phyloP scores from a whole-genome alignment of 2,113 vertebrate species.

The Machaerirhynchus nigripectus region DNA sequence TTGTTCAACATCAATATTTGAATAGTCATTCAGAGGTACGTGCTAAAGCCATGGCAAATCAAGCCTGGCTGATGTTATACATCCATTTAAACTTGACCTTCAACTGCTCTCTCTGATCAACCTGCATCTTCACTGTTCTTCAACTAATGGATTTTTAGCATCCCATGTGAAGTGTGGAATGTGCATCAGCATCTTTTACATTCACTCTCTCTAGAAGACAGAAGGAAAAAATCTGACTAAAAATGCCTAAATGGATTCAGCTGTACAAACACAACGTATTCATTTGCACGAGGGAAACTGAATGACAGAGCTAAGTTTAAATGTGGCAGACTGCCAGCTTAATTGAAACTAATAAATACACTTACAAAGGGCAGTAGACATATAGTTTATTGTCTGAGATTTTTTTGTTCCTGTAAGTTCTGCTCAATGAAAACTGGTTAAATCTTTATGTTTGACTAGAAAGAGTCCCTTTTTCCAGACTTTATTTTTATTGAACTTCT shows the following conservation, averaged over 20 bases:
- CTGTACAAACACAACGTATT: conserved; percentile 29
- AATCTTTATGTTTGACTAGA: background rate
- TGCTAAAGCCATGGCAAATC: background rate
- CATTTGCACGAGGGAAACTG: background rate
- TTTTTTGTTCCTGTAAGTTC: conserved; percentile 5
- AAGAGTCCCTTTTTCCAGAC: background rate
- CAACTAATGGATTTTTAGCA: conserved; percentile 53
- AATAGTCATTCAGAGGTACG: background rate
- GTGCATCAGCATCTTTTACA: conserved; percentile 20
- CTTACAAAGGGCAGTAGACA: background rate
- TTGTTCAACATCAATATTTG: background rate
- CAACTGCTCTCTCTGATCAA: conserved; percentile 15
- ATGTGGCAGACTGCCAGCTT: background rate
- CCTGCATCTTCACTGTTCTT: background rate
- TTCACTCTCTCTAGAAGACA: background rate
- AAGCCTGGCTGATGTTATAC: background rate
- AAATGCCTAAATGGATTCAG: conserved; percentile 25
- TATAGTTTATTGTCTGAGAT: background rate
- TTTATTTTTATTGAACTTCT: background rate
- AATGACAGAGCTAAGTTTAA: conserved; percentile 36
- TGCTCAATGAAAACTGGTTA: background rate
- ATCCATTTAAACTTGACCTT: conserved; percentile 51
- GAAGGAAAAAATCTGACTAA: background rate
- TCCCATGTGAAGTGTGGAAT: background rate
- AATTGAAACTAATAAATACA: conserved; percentile 28